Evolutionary conservation across 1,140 invertebrate species (phyloP).

Genomic region (Sycobia sp.): DNA sequence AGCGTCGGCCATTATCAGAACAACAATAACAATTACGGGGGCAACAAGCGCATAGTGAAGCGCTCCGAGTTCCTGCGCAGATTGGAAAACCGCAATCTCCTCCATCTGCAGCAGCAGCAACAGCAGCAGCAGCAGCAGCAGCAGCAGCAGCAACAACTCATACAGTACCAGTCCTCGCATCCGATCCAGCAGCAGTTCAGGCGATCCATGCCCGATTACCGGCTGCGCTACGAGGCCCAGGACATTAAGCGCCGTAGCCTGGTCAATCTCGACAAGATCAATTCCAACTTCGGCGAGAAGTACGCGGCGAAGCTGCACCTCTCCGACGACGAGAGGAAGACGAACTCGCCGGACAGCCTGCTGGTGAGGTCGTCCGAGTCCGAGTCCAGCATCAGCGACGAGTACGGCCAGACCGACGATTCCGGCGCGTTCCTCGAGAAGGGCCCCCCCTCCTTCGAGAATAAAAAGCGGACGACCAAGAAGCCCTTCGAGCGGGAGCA

Average conservation of each 20-base stretch:
- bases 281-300: slow-evolving; percentile 28
- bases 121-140: not conserved
- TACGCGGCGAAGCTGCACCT: slow-evolving; percentile 31
- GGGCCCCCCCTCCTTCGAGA: slow-evolving; percentile 42
- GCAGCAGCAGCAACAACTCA: not conserved
- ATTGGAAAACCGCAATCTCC: slow-evolving; percentile 40
- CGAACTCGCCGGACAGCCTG: slow-evolving; percentile 57
- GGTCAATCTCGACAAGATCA: slow-evolving; percentile 23
- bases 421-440: slow-evolving; percentile 58
- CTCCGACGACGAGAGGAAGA: slow-evolving; percentile 57
- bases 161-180: too few species aligned
- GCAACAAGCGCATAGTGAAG: slow-evolving; percentile 45
- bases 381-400: slow-evolving; percentile 48
- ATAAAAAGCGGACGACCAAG: not conserved
- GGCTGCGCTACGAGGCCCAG: slow-evolving; percentile 40
- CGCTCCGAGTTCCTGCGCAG: slow-evolving; percentile 54
- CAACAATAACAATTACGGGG: slow-evolving; percentile 2
- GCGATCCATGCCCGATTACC: slow-evolving; percentile 38
- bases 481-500: not conserved
- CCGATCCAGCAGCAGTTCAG: slow-evolving; percentile 5
- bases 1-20: slow-evolving; percentile 23
- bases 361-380: slow-evolving; percentile 58
- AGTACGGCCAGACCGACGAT: slow-evolving; percentile 58
- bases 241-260: slow-evolving; percentile 14
- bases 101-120: slow-evolving; percentile 27